phyloP scores from a whole-genome alignment of 2,113 vertebrate genomes.

The Gavialis gangeticus region DNA sequence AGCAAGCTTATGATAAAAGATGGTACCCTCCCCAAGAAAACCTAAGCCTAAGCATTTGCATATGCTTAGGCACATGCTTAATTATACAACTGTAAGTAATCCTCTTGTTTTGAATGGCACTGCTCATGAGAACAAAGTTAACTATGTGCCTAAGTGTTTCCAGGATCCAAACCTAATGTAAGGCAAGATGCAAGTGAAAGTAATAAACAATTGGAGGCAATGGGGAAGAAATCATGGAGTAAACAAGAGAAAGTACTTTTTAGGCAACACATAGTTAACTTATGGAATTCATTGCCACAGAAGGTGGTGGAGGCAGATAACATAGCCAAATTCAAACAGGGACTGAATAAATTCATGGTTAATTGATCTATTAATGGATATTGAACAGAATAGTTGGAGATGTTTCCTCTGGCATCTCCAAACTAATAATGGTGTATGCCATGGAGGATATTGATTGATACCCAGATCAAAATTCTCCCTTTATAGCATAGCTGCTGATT shows the following conservation, averaged over 20 bases:
- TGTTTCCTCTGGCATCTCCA: too few relatives aligned
- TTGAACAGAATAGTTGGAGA: too few relatives aligned
- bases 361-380: too few relatives aligned
- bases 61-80: background rate
- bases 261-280: too few relatives aligned
- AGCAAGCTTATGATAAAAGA: background rate
- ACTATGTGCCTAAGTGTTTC: background rate
- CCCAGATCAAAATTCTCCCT: too few relatives aligned
- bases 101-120: background rate
- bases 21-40: background rate
- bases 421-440: too few relatives aligned
- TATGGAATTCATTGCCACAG: too few relatives aligned
- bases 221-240: background rate
- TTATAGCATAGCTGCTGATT: too few relatives aligned
- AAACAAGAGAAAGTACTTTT: background rate
- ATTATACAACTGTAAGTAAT: background rate
- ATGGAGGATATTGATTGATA: too few relatives aligned
- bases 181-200: background rate
- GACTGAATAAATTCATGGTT: too few relatives aligned
- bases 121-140: background rate
- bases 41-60: background rate
- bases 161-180: conserved; percentile 39
- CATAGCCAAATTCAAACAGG: too few relatives aligned
- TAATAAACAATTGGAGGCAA: conserved; percentile 19
- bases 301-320: too few relatives aligned